Conservation (phyloP, 2,888 invertebrate genomes). For the Lomographa bimaculata region DNA sequence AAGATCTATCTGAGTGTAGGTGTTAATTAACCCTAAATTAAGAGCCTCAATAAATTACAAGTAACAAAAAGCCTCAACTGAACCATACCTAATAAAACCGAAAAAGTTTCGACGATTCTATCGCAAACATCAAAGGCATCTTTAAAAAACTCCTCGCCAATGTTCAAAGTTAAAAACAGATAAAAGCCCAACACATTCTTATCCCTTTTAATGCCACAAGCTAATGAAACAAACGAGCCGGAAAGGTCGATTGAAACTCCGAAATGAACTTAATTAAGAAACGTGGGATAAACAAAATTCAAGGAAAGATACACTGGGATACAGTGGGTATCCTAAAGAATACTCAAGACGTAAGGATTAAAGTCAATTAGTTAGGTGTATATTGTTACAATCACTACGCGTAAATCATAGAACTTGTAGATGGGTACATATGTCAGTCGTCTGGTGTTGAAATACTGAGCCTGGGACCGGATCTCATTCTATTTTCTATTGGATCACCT, state of each 20-base stretch:
- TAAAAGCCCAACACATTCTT: conserved; percentile 20
- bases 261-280: conserved; percentile 22
- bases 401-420: too few relatives aligned
- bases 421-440: too few relatives aligned
- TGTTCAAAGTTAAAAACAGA: conserved; percentile 20
- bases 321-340: too few relatives aligned
- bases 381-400: too few relatives aligned
- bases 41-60: not conserved
- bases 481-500: too few relatives aligned
- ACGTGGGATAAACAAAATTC: conserved; percentile 16
- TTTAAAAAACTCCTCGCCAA: conserved; percentile 11
- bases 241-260: conserved; percentile 17
- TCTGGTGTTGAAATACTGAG: too few relatives aligned
- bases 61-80: conserved; percentile 6
- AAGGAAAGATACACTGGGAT: too few relatives aligned
- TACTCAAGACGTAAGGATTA: too few relatives aligned
- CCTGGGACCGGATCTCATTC: too few relatives aligned
- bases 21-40: too few relatives aligned
- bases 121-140: conserved; percentile 17
- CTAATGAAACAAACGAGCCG: conserved; percentile 21
- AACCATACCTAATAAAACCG: conserved; percentile 9
- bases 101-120: conserved; percentile 12
- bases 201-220: conserved; percentile 23
- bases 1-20: too few relatives aligned
- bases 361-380: too few relatives aligned